phyloP scores from a whole-genome alignment of 2,113 vertebrate species.

The Tringa solitaria region DNA sequence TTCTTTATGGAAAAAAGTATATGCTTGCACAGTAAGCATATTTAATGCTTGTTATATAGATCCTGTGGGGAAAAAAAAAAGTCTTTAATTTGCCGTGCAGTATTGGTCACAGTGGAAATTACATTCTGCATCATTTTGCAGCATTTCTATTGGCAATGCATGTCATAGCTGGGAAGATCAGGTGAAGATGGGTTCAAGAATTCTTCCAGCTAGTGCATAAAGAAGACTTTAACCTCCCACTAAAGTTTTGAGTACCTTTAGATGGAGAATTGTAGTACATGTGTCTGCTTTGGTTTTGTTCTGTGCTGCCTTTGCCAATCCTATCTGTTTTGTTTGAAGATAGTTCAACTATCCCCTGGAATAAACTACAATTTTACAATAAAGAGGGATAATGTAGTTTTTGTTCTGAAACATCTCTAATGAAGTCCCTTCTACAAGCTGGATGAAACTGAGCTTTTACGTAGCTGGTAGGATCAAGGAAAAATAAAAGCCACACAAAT shows the following conservation, averaged over 20 bases:
- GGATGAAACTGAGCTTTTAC: not conserved
- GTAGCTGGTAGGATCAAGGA: not conserved
- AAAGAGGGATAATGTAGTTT: not conserved
- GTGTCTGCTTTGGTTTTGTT: not conserved
- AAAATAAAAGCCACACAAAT: not conserved
- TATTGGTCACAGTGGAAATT: not conserved
- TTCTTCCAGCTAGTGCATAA: not conserved
- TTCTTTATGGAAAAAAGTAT: not conserved
- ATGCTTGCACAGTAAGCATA: not conserved
- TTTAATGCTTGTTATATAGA: not conserved
- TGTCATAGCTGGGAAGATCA: not conserved
- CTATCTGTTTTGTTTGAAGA: not conserved
- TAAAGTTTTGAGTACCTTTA: not conserved
- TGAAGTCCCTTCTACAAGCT: not conserved
- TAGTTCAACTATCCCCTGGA: not conserved
- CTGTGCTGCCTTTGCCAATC: not conserved
- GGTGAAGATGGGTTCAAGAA: not conserved
- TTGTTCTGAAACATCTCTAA: not conserved
- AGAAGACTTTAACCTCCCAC: not conserved
- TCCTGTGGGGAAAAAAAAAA: not conserved
- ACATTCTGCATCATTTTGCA: not conserved
- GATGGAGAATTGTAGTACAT: not conserved
- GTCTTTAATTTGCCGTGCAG: not conserved
- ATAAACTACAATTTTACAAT: not conserved
- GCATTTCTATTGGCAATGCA: not conserved